Base-by-base conservation (phyloP, 2,888 invertebrate genomes). In the Malthinus seriepunctatus region DNA sequence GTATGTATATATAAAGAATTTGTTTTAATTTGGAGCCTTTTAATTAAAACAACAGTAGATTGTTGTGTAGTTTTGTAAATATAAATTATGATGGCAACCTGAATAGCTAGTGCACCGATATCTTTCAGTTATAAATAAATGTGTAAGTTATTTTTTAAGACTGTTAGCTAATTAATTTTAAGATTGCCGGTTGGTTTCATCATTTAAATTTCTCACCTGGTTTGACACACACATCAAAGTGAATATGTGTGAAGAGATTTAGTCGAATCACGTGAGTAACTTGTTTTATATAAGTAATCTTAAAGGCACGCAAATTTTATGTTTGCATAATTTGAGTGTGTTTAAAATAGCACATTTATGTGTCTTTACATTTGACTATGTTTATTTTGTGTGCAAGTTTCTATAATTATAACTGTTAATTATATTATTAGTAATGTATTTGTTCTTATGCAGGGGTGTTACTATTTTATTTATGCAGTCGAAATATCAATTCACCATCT, bases 141-240 rank as follows among this genome's bases (percentile, higher is more conserved):
- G 51, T 59, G 66, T 76, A 74, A 74, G 73, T 76, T 76, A 74
- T 67, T 72, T 23, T 23, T 76, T 77, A 76, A 78, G 77, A 77
- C 77, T 78, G 77, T 77, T 77, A 74, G 76, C 75, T 76, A 75
- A 73, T 69, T 72, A 72, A 67, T 67, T 60, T 66, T 67, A 69
- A 65, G 63, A 66, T 70, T 69, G 66, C 65, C 67, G 64, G 59
- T 63, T 59, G 63, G 56, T 38, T 52, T 45, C 39, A 45, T 55
- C 44, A 34, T 56, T 55, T 46, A 47, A 56, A 55, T 50, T 49
- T 59, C 56, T 62, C 56, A 46, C 52, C 42, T 59, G 51, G 39
- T 38, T 51, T 35, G 62, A 48, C 58, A 42, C 55, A 55, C 57
- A 52, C 32, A 44, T 50, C 32, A n/a, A 14, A 15, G 33, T 37